Conservation (phyloP, 92 coral and sea anemone species). For the Parazoanthus swiftii region DNA sequence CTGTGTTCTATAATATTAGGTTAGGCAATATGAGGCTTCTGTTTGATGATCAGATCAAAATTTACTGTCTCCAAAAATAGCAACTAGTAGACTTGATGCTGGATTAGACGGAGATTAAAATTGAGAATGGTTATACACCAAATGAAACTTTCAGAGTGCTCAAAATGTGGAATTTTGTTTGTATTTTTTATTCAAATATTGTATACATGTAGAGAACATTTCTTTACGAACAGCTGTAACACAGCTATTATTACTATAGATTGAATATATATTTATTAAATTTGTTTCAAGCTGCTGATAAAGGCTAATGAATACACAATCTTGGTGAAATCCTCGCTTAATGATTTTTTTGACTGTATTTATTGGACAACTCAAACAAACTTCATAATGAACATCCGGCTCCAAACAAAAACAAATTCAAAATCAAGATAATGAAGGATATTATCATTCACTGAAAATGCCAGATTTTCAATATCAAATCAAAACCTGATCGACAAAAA, state of each 20-base stretch:
- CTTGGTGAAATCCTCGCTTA: background rate
- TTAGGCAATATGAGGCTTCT: background rate
- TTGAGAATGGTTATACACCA: background rate
- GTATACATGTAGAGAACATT: too few species aligned
- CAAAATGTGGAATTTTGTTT: background rate
- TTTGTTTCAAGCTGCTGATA: background rate
- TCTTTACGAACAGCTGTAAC: background rate
- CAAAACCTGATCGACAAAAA: background rate
- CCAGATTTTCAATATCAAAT: background rate
- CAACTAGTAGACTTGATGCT: too few species aligned
- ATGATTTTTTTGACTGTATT: constrained; percentile 1
- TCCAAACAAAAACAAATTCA: background rate
- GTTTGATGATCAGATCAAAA: background rate
- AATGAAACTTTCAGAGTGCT: too few species aligned
- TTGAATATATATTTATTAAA: background rate
- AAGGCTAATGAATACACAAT: background rate
- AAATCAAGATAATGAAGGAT: background rate
- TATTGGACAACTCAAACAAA: constrained; percentile 3
- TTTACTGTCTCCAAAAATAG: too few species aligned
- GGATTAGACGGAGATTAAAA: too few species aligned
- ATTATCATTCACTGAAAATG: background rate
- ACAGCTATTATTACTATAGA: background rate
- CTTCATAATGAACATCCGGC: constrained; percentile 23
- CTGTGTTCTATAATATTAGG: background rate
- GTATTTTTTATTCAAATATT: background rate